Evolutionary conservation across 2,797 vertebrate species (phyloP), one percentile per base, ranked within the genome.

Genomic region (Avahi laniger): DNA sequence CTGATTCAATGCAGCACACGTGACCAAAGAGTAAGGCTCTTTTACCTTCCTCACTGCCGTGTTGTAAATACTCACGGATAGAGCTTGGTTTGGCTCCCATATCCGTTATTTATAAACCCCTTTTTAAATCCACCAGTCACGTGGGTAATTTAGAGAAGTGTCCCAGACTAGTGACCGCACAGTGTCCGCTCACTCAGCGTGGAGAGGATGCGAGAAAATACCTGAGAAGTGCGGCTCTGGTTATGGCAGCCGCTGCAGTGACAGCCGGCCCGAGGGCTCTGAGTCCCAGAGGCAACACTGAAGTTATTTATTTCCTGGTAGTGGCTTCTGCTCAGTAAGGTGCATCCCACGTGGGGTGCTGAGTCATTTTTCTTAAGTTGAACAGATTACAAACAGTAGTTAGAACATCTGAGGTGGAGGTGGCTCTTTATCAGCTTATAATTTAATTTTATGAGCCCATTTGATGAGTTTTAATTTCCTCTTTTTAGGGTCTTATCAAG

Each of bases 401-500:
- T 94, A 63, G 38, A 95, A 97, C 67, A 96, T 92, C 67, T 76
- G 18, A 82, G 96, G 87, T 43, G 15, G 75, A 92, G 83, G 75
- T 89, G 97, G 85, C 30, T 76, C 35, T 96, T 95, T 89, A 94
- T 97, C 89, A 90, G 94, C 79, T 96, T 92, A 97, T 94, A 97
- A 97, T 97, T 97, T 97, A 98, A 98, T 97, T 97, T 97, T 90
- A 97, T 98, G 72, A 96, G 41, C 59, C 84, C 87, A 97, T 97
- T 98, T 97, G 80, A 96, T 97, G 94, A 96, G 83, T 26, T 97
- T 97, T 96, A 96, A 97, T 98, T 98, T 98, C 96, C 1, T 98
- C 88, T 93, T 92, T 96, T 96, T 94, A 75, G 63, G 94, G 79
- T 96, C 97, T 97, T 97, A 98, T 97, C 97, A 95, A 83, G 33